Conservation (phyloP, 2,113 vertebrate genomes). For the Saimiri boliviensis region DNA sequence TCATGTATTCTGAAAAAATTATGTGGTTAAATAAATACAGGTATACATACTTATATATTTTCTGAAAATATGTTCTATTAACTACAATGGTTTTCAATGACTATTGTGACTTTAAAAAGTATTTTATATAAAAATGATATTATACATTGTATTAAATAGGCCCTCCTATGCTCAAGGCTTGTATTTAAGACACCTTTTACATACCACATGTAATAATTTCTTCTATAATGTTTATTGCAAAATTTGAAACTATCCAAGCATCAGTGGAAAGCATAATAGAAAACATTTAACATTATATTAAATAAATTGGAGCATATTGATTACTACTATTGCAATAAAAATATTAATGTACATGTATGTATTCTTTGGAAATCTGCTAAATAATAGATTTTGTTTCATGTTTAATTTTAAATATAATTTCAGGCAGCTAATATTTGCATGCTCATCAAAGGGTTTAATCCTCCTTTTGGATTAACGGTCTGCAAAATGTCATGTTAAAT, state of each 20-base stretch:
- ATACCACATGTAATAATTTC: not conserved
- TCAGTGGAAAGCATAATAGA: not conserved
- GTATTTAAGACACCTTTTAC: not conserved
- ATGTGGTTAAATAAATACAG: not conserved
- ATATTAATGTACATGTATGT: not conserved
- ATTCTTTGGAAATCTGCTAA: not conserved
- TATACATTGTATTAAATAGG: not conserved
- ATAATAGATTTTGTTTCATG: conserved; percentile 1
- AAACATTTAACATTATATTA: not conserved
- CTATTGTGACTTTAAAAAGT: not conserved
- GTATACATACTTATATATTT: fast-evolving
- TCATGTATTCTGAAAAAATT: not conserved
- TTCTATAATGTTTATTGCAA: not conserved
- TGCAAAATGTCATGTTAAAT: conserved; percentile 53
- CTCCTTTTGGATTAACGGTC: not conserved
- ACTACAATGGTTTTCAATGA: not conserved
- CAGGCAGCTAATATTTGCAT: not conserved
- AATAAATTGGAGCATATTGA: not conserved
- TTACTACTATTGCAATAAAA: not conserved
- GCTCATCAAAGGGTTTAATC: not conserved
- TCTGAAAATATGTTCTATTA: not conserved
- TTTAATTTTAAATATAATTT: not conserved
- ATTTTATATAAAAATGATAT: not conserved
- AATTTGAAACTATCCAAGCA: conserved; percentile 1
- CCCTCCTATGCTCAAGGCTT: not conserved